A percentile compares a stretch with the other conserved stretches of the same genome.
Conservation (phyloP, 2,888 invertebrate species). For the Caenorhabditis imperialis region DNA sequence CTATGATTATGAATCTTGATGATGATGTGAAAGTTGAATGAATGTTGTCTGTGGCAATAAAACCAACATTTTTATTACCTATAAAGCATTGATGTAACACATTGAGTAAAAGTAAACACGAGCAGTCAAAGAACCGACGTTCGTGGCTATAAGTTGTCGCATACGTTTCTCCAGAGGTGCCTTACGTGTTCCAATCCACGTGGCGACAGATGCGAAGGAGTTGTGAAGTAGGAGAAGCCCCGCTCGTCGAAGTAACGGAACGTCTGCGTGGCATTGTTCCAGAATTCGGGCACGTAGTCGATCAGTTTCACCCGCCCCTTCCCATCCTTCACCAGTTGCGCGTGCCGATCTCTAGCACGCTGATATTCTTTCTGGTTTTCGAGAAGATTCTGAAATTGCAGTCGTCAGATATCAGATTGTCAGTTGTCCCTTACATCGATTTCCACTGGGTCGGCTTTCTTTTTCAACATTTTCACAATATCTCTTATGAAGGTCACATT, state of each 20-base stretch:
- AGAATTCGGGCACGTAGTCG: constrained; percentile 14
- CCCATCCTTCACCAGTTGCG: constrained; percentile 4
- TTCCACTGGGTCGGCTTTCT: constrained; percentile 2
- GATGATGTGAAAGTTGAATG: too few species aligned
- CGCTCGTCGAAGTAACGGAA: constrained; percentile 35
- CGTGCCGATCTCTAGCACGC: constrained; percentile 7
- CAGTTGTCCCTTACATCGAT: constrained; percentile 7
- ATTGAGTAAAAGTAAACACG: too few species aligned
- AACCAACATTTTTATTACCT: too few species aligned
- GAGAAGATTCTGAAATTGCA: background rate
- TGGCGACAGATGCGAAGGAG: constrained; percentile 12
- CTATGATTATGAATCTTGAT: too few species aligned
- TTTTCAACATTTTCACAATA: constrained; percentile 2
- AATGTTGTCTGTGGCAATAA: too few species aligned
- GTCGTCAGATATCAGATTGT: background rate
- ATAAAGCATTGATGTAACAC: too few species aligned
- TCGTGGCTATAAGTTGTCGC: constrained; percentile 14
- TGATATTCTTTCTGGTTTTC: background rate
- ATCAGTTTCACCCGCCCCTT: background rate
- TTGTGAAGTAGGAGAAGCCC: constrained; percentile 28
- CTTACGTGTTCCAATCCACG: constrained; percentile 28
- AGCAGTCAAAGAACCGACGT: too few species aligned
- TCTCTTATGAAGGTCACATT: background rate
- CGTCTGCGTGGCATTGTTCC: constrained; percentile 17
- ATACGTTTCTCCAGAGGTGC: constrained; percentile 38